Evolutionary conservation across 2,113 vertebrate species (phyloP), one percentile per base, ranked within the genome.

Genomic region (Synodontis membranacea): DNA sequence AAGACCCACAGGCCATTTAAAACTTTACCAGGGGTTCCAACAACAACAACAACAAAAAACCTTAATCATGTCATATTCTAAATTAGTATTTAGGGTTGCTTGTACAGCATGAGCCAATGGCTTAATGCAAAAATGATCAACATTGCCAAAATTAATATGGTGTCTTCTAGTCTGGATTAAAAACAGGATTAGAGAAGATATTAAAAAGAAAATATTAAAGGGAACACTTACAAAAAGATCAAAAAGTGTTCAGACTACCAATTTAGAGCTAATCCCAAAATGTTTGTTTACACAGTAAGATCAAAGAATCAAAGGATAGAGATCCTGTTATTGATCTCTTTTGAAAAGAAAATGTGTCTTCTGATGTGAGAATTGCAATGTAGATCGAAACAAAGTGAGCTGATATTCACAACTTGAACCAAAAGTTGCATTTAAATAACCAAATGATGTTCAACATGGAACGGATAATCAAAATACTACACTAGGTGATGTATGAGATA

Each of bases 201-300:
- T 84, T 56, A 60, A 60, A 28, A 44, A 48, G 4, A 34, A 48
- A 50, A 50, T 50, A 83, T 66, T 82, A 86, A 79, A 82, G 64
- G 54, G 80, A 62, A 21, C 28, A 79, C 72, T 84, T 48, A 79
- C 19, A 72, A 31, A 39, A 44, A 82, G 9, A 85, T 83, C 62
- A 66, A 86, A 80, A 84, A 90, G 34, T 83, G 80, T 88, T 52
- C 85, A 90, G 46, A 84, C 89, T 84, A 82, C 86, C 85, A 91
- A 88, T 89, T 92, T 89, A 83, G 54, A 81, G 80, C 70, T 92
- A 88, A 82, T 85, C 87, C 76, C 64, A 84, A 89, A 90, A 88
- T 92, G 89, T 86, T 85, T 70, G 86, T 88, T 87, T 90, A 86
- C 64, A 31, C 82, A 79, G 82, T 87, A 34, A 75, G 90, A 92